A percentile compares a stretch with the other conserved stretches of the same genome.
Evolutionary conservation across 2,113 vertebrate species (phyloP).

Genomic region (Bos taurus): DNA sequence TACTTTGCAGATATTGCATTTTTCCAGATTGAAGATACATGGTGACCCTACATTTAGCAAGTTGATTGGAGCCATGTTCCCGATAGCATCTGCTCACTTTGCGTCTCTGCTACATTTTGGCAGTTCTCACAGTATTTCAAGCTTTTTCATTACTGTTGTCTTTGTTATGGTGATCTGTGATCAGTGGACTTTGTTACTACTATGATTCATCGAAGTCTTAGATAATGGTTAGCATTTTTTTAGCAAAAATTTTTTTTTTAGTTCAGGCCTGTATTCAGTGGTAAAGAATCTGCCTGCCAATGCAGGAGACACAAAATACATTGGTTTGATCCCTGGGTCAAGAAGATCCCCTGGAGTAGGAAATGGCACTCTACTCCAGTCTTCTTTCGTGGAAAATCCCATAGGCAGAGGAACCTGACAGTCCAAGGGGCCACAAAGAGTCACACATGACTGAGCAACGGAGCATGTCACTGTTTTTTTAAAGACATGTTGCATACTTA

Average conservation of each 20-base stretch:
- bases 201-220: background rate
- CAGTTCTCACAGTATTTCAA: background rate
- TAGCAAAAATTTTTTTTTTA: background rate
- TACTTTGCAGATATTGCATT: background rate
- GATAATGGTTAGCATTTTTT: background rate
- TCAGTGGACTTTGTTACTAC: background rate
- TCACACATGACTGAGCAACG: fast-evolving
- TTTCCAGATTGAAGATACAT: background rate
- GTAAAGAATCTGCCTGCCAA: background rate
- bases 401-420: background rate
- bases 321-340: background rate
- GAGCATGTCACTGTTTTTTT: background rate
- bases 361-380: background rate
- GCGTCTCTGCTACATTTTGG: background rate
- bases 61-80: background rate
- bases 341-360: background rate
- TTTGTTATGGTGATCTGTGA: background rate
- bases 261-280: background rate
- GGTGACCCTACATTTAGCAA: too few species aligned
- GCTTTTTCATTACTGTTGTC: background rate
- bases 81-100: background rate
- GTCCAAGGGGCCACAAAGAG: background rate
- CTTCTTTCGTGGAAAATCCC: background rate
- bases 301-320: background rate
- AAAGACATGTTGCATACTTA: background rate